Evolutionary conservation across 1,140 invertebrate species (phyloP).

Genomic region (Chrysoperla carnea): DNA sequence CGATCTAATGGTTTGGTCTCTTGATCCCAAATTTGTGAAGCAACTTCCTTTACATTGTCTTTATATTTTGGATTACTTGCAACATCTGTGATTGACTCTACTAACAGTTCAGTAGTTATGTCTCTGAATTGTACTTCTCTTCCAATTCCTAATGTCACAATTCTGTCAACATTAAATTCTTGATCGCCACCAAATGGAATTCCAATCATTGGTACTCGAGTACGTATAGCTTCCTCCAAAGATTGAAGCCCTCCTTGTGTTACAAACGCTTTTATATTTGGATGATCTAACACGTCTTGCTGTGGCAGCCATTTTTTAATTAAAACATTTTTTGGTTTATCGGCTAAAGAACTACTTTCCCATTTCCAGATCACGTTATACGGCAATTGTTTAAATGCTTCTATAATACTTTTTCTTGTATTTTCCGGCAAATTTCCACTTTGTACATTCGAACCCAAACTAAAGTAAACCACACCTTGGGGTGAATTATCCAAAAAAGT

Average conservation of each 20-base stretch:
- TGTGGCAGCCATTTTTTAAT: slow-evolving; percentile 31
- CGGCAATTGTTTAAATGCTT: slow-evolving; percentile 2
- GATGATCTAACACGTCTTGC: slow-evolving; percentile 30
- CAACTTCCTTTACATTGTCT: slow-evolving; percentile 1
- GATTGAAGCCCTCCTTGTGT: slow-evolving; percentile 42
- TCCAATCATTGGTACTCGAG: slow-evolving; percentile 33
- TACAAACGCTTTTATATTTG: slow-evolving; percentile 33
- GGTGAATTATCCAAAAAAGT: slow-evolving; percentile 1
- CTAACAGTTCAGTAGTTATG: slow-evolving; percentile 14
- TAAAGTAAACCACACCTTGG: slow-evolving; percentile 23
- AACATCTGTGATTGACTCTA: slow-evolving; percentile 11
- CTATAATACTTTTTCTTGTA: neutral
- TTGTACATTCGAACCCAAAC: slow-evolving; percentile 15
- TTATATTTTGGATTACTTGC: slow-evolving; percentile 4
- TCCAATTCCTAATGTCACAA: slow-evolving; percentile 14
- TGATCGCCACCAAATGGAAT: slow-evolving; percentile 22
- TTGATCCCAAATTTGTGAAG: slow-evolving; percentile 4
- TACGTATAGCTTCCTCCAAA: slow-evolving; percentile 33
- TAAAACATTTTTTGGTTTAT: slow-evolving; percentile 8
- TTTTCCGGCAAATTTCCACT: slow-evolving; percentile 1
- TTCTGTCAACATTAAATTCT: slow-evolving; percentile 10
- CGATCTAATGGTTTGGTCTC: no score
- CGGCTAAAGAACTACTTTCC: slow-evolving; percentile 6
- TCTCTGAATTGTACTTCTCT: slow-evolving; percentile 12
- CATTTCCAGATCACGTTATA: slow-evolving; percentile 11